Base-by-base conservation (phyloP, 2,888 invertebrate genomes). In the Sicus ferrugineus region DNA sequence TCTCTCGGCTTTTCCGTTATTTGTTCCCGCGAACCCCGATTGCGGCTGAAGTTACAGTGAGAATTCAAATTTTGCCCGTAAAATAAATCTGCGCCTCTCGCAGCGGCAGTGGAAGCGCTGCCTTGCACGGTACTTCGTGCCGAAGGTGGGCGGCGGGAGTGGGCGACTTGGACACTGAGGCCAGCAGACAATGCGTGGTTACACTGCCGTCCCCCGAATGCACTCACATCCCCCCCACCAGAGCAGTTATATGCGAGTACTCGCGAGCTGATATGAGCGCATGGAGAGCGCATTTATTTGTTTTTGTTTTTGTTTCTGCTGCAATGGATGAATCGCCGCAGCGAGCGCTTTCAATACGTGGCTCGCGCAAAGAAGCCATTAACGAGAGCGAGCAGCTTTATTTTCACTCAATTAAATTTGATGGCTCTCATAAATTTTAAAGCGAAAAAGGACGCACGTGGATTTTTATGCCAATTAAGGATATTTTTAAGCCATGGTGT, bases 391-490 rank as follows among this genome's bases (percentile, higher is more conserved):
- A 59, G 30, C 56, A 72, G 76, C 75, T 77, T 78, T 80, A 81
- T 80, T 82, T 83, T 81, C 82, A 82, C 80, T 81, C 83, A 83
- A 83, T 83, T 83, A 82, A 83, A 79, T 80, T 83, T 80, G 78
- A 82, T 77, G 78, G 78, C 79, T 77, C 76, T 76, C 77, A 81
- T 82, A 83, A 83, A 83, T 67, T 67, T 65, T 61, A 7, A 38
- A 54, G 26, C 34, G 16, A 34, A 54, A 69, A 31, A 54, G 11
- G 50, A 48, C 63, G 50, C 38, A 56, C 31, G 30, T 14, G 26
- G 21, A 63, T 77, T 78, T 77, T 78, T 79, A 79, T 78, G 80
- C 72, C 77, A 80, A 80, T 79, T 79, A 78, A 76, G 78, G 73
- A 77, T 72, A 73, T 78, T 75, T 54, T 19, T 65, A 7, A n/a